A percentile compares a stretch with the other conserved stretches of the same genome.
Conservation (phyloP, 2,113 vertebrate genomes). For the Laticauda colubrina region DNA sequence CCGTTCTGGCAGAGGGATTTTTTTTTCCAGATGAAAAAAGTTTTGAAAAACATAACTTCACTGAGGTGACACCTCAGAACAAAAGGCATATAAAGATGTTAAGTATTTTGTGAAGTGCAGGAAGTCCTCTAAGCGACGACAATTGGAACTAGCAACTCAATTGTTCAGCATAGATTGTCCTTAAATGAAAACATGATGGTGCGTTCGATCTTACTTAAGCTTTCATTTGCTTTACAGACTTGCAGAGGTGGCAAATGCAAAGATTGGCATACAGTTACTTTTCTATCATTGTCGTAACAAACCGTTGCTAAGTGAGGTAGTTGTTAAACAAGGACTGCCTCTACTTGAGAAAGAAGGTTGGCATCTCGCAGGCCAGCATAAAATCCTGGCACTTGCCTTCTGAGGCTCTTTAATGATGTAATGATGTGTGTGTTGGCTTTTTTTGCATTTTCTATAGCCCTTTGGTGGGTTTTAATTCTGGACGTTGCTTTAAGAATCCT, state of each 20-base stretch:
- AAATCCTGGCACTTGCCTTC: background rate
- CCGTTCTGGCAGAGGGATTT: background rate
- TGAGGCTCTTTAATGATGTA: background rate
- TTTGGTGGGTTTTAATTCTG: background rate
- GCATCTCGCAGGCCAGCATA: background rate
- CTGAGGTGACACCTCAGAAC: background rate
- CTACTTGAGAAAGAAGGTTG: background rate
- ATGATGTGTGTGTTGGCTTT: background rate
- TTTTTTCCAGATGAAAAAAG: background rate
- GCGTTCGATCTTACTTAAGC: background rate
- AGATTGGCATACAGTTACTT: background rate
- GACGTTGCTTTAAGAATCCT: background rate
- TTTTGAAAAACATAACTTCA: background rate
- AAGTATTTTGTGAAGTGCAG: background rate
- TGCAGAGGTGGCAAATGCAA: background rate
- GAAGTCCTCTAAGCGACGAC: background rate
- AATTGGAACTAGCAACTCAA: background rate
- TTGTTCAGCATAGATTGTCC: background rate
- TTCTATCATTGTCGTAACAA: background rate
- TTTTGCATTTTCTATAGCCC: background rate
- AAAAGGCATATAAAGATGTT: background rate
- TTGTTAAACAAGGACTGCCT: background rate
- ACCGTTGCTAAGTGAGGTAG: background rate
- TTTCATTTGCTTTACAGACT: background rate
- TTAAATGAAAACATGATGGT: background rate